Evolutionary conservation across 2,888 invertebrate genomes (phyloP).

Genomic region (Perithous albicinctus): DNA sequence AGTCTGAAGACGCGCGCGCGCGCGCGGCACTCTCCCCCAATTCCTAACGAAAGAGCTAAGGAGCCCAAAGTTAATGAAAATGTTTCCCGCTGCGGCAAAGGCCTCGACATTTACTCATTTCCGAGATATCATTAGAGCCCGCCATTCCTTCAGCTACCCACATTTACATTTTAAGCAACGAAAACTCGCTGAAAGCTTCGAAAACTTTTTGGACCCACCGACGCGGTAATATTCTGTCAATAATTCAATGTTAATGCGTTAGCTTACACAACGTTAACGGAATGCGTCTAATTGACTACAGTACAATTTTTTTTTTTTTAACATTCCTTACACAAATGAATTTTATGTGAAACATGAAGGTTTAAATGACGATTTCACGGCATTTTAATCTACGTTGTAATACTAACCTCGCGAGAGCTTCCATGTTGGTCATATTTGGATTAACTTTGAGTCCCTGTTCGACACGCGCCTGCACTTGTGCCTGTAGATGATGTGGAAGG

Average conservation of each 20-base stretch:
- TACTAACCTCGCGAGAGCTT: slow-evolving; percentile 93
- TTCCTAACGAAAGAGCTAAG: slow-evolving; percentile 63
- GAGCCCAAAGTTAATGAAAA: slow-evolving; percentile 79
- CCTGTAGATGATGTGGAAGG: slow-evolving; percentile 90
- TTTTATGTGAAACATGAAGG: not conserved
- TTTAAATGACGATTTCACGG: not conserved
- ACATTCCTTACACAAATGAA: not conserved
- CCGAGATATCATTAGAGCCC: slow-evolving; percentile 73
- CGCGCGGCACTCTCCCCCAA: slow-evolving; percentile 39
- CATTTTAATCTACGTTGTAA: not conserved
- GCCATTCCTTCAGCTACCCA: slow-evolving; percentile 26
- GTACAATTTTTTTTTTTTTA: not conserved
- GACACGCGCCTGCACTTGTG: slow-evolving; percentile 89
- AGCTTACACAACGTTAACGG: not conserved
- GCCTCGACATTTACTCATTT: slow-evolving; percentile 72
- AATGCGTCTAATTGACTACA: not conserved
- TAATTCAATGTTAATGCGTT: slow-evolving; percentile 32
- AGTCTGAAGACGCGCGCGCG: slow-evolving; percentile 38
- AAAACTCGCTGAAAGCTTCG: slow-evolving; percentile 52
- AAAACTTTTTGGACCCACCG: slow-evolving; percentile 45
- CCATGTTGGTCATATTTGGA: slow-evolving; percentile 93
- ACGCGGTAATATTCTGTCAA: slow-evolving; percentile 46
- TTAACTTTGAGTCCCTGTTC: slow-evolving; percentile 94
- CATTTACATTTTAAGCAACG: slow-evolving; percentile 61
- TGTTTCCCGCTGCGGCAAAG: slow-evolving; percentile 79